Conservation (phyloP, 2,113 vertebrate species). For the Mastomys natalensis region DNA sequence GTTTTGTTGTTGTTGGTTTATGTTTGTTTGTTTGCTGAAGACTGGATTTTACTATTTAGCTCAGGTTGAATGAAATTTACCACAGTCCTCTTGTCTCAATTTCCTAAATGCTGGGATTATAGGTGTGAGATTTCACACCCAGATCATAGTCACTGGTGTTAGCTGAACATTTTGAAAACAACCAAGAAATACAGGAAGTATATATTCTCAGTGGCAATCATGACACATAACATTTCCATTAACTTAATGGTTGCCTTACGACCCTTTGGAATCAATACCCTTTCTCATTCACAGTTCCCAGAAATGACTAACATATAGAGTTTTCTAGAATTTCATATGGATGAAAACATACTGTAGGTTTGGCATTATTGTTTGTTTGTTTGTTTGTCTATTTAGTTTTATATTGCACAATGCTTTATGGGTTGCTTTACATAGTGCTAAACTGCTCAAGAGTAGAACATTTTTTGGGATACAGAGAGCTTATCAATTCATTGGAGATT, state of each 20-base stretch:
- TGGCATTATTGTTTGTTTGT: not conserved
- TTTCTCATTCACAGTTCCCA: not conserved
- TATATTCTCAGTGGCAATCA: not conserved
- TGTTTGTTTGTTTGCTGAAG: not conserved
- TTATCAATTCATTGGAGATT: not conserved
- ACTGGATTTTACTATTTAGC: not conserved
- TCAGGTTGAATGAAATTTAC: not conserved
- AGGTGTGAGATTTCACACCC: not conserved
- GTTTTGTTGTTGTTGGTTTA: not conserved
- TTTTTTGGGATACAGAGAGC: not conserved
- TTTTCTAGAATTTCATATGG: constrained; percentile 35
- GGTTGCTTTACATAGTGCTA: not conserved
- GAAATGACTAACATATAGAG: not conserved
- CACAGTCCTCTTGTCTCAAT: not conserved
- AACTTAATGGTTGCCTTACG: not conserved
- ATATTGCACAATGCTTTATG: not conserved
- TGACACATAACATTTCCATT: not conserved
- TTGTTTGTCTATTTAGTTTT: not conserved
- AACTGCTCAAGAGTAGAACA: not conserved
- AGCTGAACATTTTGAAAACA: not conserved
- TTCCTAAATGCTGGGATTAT: not conserved
- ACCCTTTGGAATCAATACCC: not conserved
- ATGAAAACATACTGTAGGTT: not conserved
- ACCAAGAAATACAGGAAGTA: not conserved
- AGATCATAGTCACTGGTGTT: not conserved